Evolutionary conservation across 2,113 vertebrate genomes (phyloP), one percentile per base, ranked within the genome.

Genomic region (Indicator indicator): DNA sequence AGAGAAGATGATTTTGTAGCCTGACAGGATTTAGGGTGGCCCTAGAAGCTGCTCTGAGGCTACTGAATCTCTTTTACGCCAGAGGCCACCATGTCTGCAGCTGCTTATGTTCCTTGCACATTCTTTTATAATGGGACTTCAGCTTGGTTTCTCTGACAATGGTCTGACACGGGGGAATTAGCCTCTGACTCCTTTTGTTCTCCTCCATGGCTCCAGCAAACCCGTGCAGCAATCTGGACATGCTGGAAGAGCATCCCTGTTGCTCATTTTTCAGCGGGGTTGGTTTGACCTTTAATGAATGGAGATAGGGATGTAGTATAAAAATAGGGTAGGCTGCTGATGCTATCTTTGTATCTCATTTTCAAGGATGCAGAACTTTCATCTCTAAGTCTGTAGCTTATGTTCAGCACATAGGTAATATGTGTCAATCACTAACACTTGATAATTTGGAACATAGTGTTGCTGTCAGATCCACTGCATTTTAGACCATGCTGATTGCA

Each of bases 401-500:
- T 1, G 2, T 81, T 33, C 56, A 67, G 19, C 54, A 28, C 56
- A 65, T 67, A 60, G 58, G 56, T 90, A 63, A 59, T 20, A 26
- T 16, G 11, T 84, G 58, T 82, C 84, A 87, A 3, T 94, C 63
- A 40, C 38, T 48, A 44, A 36, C 18, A 20, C 54, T 72, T 86
- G 84, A 79, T 90, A 82, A 84, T 36, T 62, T 75, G 58, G 44
- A 48, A 82, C 33, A 69, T 96, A 78, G 1, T 0, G 0, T 33
- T 91, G 54, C 44, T 92, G 30, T 87, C 87, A 69, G 62, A 87
- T 72, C 17, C 5, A 16, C 33, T 60, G 36, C 50, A 4, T 87
- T 91, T 94, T 72, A 71, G 91, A 69, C 26, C 12, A n/a, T 75
- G 44, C 59, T 79, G 81, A 79, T 92, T 94, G 78, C 33, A 30